These are phyloP conservation scores for Lepisosteus oculatus DNA, from an alignment of 2,113 vertebrate species.

Conservation along the genomic window DNA sequence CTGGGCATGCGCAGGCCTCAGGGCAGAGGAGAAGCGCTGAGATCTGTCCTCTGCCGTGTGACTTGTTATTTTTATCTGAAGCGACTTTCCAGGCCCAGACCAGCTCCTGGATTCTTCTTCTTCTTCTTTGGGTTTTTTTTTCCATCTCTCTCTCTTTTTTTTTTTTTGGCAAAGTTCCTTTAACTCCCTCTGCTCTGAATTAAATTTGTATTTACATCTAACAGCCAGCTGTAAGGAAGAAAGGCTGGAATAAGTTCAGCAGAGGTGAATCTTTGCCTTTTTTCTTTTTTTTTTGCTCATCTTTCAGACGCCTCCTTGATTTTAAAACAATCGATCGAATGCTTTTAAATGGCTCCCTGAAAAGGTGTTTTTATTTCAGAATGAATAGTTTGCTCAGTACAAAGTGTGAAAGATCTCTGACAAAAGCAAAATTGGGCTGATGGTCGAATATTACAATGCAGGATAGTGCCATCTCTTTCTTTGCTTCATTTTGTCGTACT, in stretches of 20 bases:
- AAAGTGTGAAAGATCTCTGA: neutral
- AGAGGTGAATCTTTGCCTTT: slow-evolving; percentile 1
- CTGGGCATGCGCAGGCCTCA: slow-evolving; percentile 67
- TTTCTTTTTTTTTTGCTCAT: neutral
- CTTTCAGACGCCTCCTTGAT: no score
- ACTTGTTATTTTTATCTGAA: slow-evolving; percentile 87
- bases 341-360: no score
- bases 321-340: no score
- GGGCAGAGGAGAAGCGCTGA: slow-evolving; percentile 62
- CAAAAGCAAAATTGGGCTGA: neutral
- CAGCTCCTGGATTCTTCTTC: slow-evolving; percentile 40
- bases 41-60: slow-evolving; percentile 73
- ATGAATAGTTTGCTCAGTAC: neutral
- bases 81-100: slow-evolving; percentile 69
- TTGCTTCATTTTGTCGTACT: no score
- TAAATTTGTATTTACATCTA: slow-evolving; percentile 39
- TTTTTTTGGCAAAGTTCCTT: slow-evolving; percentile 35
- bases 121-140: slow-evolving; percentile 17
- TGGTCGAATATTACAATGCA: neutral
- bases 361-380: neutral
- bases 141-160: slow-evolving; percentile 15
- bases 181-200: slow-evolving; percentile 34
- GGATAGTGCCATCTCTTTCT: no score
- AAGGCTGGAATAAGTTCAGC: neutral
- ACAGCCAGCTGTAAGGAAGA: slow-evolving; percentile 15